Evolutionary conservation across 2,797 vertebrate species (phyloP), one percentile per base, ranked within the genome.

Genomic region (Peromyscus eremicus): DNA sequence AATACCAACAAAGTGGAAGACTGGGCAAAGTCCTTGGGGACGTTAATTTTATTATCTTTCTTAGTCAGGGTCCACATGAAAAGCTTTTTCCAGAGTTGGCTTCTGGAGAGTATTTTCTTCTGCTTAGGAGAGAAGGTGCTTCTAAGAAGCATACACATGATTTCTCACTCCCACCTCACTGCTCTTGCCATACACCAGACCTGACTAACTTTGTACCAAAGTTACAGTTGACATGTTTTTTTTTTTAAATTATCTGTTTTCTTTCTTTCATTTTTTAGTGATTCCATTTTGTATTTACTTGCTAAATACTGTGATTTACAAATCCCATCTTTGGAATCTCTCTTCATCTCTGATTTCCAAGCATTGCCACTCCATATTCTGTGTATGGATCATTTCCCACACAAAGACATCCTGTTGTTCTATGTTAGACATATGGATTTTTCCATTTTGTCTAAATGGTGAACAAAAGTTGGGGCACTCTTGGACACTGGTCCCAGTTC

Each of bases 11-110:
- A 89, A 83, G 27, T 23, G 55, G 14, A 80, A 2, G 16, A 76
- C 3, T 2, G 17, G 55, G 17, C 62, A 12, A 87, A 77, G 19
- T 57, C 17, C 25, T 19, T 37, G 11, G 46, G 14, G 8, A 71
- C 2, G 2, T 5, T 57, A 25, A 73, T 80, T 84, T 90, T 60
- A 57, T 81, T 85, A 29, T 71, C 19, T 84, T 80, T n/a, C 55
- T 0, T 8, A 14, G 1, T 0, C 1, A 37, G 79, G 19, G 21
- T 60, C 11, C 25, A 52, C 2, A 0, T 79, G 71, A 13, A 13
- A 70, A 37, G 2, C 4, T 62, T 80, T 89, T 16, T 27, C 6
- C 34, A 79, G 40, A 83, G 6, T 25, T 7, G 2, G 32, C 1
- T 10, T 60, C 46, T 89, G 12, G n/a, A 29, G 1, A 60, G 12